Evolutionary conservation across 1,140 invertebrate species (phyloP), one percentile per base, ranked within the genome.

Genomic region (Helicoverpa zea): DNA sequence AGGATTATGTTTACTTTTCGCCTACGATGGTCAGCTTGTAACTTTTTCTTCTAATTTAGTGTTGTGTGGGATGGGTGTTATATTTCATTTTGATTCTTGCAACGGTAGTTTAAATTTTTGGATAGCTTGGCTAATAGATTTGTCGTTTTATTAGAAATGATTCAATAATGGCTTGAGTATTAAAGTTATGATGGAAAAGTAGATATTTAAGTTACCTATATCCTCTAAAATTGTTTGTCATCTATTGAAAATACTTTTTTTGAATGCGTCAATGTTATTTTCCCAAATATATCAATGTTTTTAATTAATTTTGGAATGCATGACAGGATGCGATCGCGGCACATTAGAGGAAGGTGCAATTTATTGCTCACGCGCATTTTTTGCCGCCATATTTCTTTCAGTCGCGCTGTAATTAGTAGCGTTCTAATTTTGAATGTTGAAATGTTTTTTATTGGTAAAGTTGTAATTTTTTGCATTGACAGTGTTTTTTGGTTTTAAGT

Each of bases 351-450:
- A 58, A 61, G 43, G 14, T 61, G 1, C 43, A 76, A 76, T 76
- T 76, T 76, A 76, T 76, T 29, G 47, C 52, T 23, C 52, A 4
- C n/a, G 73, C 18, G 73, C 18, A 73, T 73, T 61, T 76, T 76
- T 76, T 76, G 56, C 12, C 73, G 73, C 73, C 73, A 76, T 76
- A 76, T 76, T 76, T 76, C 58, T 76, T 61, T 61, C 73, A 30
- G 12, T 11, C 16, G 73, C 56, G 23, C 58, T 58, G 58, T 76
- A 76, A 76, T 76, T 76, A 76, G 73, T 51, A 23, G 4, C 43
- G 73, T 61, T 76, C 73, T 76, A 76, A 76, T 49, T 76, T 63
- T 51, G 58, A 76, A 76, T 51, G 43, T 63, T 63, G 58, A 73
- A 58, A 63, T 63, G 51, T 76, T 30, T 76, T 76, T 76, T 47